Evolutionary conservation across 1,140 invertebrate genomes (phyloP), one percentile per base, ranked within the genome.

Genomic region (Metopolophium dirhodum): DNA sequence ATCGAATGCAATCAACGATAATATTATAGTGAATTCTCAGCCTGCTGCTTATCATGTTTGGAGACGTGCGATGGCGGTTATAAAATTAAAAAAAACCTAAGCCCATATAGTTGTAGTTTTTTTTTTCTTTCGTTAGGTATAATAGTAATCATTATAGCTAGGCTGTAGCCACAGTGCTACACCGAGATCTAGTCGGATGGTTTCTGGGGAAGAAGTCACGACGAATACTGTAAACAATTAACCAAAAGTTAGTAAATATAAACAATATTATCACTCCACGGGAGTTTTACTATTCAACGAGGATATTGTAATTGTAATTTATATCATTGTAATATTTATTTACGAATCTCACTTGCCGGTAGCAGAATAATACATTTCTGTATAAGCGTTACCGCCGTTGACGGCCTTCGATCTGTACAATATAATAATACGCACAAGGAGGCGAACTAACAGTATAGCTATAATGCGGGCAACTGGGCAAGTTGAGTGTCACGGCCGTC

Each of bases 401-500:
- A 0, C 23, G 47, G 18, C 86, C 86, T 87, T 87, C 86, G 86
- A 45, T 87, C 30, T 7, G n/a, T 54, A 88, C 49, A 88, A 54
- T 51, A 51, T 23, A 54, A 30, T 88, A 49, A 23, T n/a, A 18
- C 35, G 23, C 30, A 20, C 35, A 89, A 88, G 47, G 49, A 54
- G 49, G 2, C 22, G n/a, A 85, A 26, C 41, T 0, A 7, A 83
- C 18, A 83, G 35, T 22, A 47, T 49, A 47, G 18, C 41, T n/a
- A 47, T 87, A n/a, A 87, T 87, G n/a, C 41, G n/a, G 18, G 87
- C 3, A 86, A 68, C 61, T 37, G 26, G 37, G 9, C 88, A 57
- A 89, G 88, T 89, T 89, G 35, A 89, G 88, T 54, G 88, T 89
- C 51, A 89, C 8, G 88, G 88, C 35, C 88, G 9, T 41, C 88